Base-by-base conservation (phyloP, 2,888 invertebrate species). In the Clistopyga incitator region DNA sequence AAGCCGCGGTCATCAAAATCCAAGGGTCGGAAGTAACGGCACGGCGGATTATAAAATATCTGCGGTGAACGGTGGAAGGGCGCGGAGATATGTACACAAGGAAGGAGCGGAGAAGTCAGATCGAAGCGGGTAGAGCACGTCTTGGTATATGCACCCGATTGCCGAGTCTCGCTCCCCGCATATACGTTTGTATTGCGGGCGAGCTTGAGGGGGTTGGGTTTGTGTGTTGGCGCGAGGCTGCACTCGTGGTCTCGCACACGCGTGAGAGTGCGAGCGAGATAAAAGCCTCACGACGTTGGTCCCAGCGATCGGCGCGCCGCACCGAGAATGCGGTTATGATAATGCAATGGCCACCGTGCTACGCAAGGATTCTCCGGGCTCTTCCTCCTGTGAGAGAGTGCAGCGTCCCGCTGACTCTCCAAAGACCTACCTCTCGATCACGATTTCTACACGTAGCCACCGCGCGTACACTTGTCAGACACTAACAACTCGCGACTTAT, bases 321-420 rank as follows among this genome's bases (percentile, higher is more conserved):
- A 88, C 88, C 89, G 91, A 91, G 92, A 92, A 92, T 92, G 92
- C 90, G 90, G 92, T 92, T 92, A 92, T 92, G 92, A 92, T 92
- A 92, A 93, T 93, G 91, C 89, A 91, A 88, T 88, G 91, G 92
- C 92, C 92, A 92, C 92, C 89, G 92, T 90, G 91, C 92, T 92
- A 92, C 92, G 92, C 92, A 91, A 89, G 89, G 87, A 86, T 88
- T 85, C 78, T 54, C 84, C 87, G 87, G 88, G 88, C 87, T 87
- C 86, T 79, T 82, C 80, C 81, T 29, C 77, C 76, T 77, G 78
- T 68, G 67, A 65, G 59, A 52, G 64, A 82, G 52, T 20, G 45
- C 59, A 74, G 45, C 65, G 42, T 75, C 81, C 84, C 75, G 84
- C 81, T 84, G 84, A 84, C 78, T 84, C 81, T 81, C 65, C 18